Base-by-base conservation (phyloP, 2,113 vertebrate genomes). In the Propithecus coquereli region DNA sequence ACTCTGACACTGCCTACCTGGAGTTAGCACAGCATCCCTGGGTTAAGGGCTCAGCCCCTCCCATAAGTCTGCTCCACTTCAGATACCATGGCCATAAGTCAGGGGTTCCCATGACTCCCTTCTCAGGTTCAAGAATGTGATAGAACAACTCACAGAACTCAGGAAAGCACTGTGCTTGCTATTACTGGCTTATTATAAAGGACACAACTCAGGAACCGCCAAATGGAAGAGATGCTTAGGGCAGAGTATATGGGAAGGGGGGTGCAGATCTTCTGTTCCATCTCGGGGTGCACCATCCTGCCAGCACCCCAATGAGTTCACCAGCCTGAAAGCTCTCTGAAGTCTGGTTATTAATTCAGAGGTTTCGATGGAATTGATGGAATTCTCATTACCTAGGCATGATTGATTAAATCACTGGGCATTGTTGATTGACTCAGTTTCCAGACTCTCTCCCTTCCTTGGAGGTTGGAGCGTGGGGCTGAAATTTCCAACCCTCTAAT, bases 241-340 rank as follows among this genome's bases (percentile, higher is more conserved):
- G 25, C 2, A 32, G 61, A 37, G 6, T 22, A 25, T 8, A 12
- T 1, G 6, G 3, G 7, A 34, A 25, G 11, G 9, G 11, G 9
- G 34, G 76, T 14, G 3, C 34, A 18, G 34, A 22, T 47, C 23
- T 12, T 37, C 23, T 0, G 1, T 47, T 3, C 14, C 6, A 25
- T 68, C 59, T 59, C 16, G 4, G n/a, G 20, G 27, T 37, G 1
- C 11, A 8, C 14, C 1, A 5, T 57, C 13, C 30, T 82, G 9
- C 59, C 34, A 76, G 40, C 4, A 14, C 25, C 66, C 34, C 2
- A 0, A 6, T 27, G 1, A 65, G 22, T 23, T 57, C 13, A 34
- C 70, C 34, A 23, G 6, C 23, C 2, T 43, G 59, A 52, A 63
- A n/a, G 18, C 8, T 30, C 27, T 30, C 50, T 68, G 37, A 8